Evolutionary conservation across 2,888 invertebrate genomes (phyloP).

Genomic region (Drosophila melanosoma): DNA sequence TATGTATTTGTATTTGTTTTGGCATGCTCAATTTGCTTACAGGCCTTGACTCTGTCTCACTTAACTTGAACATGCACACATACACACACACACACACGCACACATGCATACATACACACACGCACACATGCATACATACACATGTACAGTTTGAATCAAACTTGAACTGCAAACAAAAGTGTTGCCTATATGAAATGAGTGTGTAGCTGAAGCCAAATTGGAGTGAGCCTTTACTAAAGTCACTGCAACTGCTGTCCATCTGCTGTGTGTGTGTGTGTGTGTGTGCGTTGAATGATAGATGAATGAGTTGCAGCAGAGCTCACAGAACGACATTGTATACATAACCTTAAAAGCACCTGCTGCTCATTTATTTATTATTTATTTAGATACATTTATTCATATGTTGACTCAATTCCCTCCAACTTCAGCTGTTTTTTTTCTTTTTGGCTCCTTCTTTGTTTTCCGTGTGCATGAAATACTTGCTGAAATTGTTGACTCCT

Average conservation of each 20-base stretch:
- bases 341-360: conserved; percentile 7
- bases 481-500: conserved; percentile 9
- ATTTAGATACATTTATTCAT: conserved; percentile 21
- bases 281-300: not conserved
- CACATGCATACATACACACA: not conserved
- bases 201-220: conserved; percentile 2
- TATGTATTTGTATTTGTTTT: not conserved
- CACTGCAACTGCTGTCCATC: conserved; percentile 21
- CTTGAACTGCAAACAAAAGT: conserved; percentile 27
- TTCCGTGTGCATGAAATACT: conserved; percentile 32
- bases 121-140: not conserved
- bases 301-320: not conserved
- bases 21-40: conserved; percentile 29
- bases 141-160: conserved; percentile 14
- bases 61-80: conserved; percentile 22
- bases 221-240: not conserved
- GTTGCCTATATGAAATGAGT: not conserved
- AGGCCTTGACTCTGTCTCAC: conserved; percentile 22
- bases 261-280: not conserved
- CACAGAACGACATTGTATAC: not conserved
- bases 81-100: conserved; percentile 3
- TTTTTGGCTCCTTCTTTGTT: not conserved
- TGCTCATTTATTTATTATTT: conserved; percentile 33
- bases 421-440: not conserved
- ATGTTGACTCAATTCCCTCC: not conserved